Percentiles rank a stretch among this genome's conserved stretches.
Conservation (phyloP, 2,113 vertebrate species). For the Gallinago undulata region DNA sequence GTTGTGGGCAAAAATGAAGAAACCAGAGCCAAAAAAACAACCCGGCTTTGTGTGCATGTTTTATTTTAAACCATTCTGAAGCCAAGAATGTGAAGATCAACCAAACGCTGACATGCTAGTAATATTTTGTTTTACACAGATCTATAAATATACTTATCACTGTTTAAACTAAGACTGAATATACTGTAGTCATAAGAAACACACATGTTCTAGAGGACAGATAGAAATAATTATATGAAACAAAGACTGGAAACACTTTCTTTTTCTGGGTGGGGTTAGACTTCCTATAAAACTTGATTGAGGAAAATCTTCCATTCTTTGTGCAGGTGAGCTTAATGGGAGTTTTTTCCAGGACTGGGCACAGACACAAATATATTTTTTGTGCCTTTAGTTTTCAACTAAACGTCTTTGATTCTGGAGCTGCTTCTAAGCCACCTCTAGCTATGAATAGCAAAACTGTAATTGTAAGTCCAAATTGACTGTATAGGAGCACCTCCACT, state of each 20-base stretch:
- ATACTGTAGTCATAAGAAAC: constrained; percentile 51
- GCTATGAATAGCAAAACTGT: not conserved
- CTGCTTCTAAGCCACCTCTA: not conserved
- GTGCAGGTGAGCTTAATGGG: constrained; percentile 9
- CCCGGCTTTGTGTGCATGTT: constrained; percentile 44
- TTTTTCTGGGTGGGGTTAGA: constrained; percentile 23
- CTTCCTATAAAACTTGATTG: not conserved
- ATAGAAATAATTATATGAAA: constrained; percentile 58
- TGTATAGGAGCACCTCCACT: not conserved
- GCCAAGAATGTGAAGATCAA: constrained; percentile 71
- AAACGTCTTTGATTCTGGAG: not conserved
- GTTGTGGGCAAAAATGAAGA: constrained; percentile 67
- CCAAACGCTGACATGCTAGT: constrained; percentile 62
- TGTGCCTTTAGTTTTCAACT: not conserved
- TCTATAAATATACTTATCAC: constrained; percentile 69
- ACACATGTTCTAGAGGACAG: constrained; percentile 53
- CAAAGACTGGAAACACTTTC: constrained; percentile 61
- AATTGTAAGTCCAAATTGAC: not conserved
- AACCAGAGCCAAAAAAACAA: constrained; percentile 48
- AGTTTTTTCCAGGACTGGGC: not conserved
- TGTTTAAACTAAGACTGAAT: constrained; percentile 58
- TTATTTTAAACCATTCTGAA: constrained; percentile 62
- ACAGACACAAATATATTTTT: not conserved
- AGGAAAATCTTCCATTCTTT: not conserved
- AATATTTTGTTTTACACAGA: constrained; percentile 64